These are phyloP conservation scores for Halictus ligatus DNA, from an alignment of 2,888 invertebrate species.

Conservation along the genomic window DNA sequence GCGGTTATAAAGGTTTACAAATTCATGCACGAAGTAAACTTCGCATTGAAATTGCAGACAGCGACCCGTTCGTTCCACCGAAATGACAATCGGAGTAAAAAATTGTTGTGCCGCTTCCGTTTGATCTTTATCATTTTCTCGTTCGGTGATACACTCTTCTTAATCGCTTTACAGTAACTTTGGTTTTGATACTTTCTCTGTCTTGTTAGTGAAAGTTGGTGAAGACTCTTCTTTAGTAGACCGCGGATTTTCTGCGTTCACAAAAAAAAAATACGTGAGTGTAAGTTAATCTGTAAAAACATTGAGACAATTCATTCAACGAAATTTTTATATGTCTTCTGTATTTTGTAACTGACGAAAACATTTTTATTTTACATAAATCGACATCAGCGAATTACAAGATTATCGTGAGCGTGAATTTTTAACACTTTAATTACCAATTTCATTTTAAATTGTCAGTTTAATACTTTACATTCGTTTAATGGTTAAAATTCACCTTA, in stretches of 20 bases:
- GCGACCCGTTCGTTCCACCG: not conserved
- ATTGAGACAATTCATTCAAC: not conserved
- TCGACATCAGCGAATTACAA: too few species aligned
- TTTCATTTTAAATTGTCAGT: too few species aligned
- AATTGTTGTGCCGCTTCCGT: not conserved
- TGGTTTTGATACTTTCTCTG: not conserved
- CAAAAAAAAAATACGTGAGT: not conserved
- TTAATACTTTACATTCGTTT: too few species aligned
- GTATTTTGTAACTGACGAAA: not conserved
- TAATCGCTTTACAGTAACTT: not conserved
- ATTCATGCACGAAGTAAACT: constrained; percentile 3
- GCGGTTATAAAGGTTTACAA: not conserved
- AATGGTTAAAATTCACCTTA: too few species aligned
- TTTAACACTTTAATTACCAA: too few species aligned
- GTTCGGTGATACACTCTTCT: not conserved
- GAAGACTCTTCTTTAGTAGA: not conserved
- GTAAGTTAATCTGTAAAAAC: not conserved
- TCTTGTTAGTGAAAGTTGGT: not conserved
- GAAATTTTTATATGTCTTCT: too few species aligned
- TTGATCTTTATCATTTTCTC: not conserved
- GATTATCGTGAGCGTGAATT: too few species aligned
- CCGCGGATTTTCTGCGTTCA: not conserved
- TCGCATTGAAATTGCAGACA: not conserved
- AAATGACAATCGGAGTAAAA: not conserved
- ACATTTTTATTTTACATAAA: not conserved